phyloP scores from a whole-genome alignment of 92 coral and sea anemone species.

The Scolanthus callimorphus region DNA sequence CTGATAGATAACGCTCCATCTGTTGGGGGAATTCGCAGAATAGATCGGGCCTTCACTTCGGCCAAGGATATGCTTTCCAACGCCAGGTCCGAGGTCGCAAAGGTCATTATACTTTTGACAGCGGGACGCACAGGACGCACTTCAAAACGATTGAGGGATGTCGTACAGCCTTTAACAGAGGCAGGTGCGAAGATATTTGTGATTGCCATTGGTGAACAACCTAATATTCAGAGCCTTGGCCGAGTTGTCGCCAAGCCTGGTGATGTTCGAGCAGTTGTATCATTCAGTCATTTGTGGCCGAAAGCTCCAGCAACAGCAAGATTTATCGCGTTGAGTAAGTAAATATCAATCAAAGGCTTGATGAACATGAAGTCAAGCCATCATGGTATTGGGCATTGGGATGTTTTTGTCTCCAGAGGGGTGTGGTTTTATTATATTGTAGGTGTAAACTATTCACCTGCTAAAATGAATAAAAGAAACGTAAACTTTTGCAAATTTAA shows the following conservation, averaged over 20 bases:
- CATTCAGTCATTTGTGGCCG: constrained; percentile 14
- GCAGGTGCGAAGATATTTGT: constrained; percentile 39
- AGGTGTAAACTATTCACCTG: too few species aligned
- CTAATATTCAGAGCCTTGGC: constrained; percentile 10
- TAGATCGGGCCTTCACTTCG: constrained; percentile 50
- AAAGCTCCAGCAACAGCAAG: constrained; percentile 34
- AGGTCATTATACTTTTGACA: constrained; percentile 52
- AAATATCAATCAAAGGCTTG: too few species aligned
- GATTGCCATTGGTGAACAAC: constrained; percentile 44
- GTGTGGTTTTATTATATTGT: too few species aligned
- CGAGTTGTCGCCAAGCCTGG: constrained; percentile 18
- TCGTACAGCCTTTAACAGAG: constrained; percentile 21
- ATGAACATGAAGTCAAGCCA: too few species aligned
- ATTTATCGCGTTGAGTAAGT: constrained; percentile 29
- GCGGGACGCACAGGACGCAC: constrained; percentile 41
- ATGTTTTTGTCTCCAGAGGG: too few species aligned
- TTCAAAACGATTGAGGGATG: constrained; percentile 16
- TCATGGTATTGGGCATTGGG: too few species aligned
- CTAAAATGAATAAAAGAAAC: too few species aligned
- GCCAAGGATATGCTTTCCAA: constrained; percentile 18
- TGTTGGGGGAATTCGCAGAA: constrained; percentile 52
- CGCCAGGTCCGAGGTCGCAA: constrained; percentile 42
- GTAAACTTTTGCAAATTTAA: too few species aligned
- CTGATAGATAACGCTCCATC: constrained; percentile 46
- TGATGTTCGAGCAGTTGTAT: constrained; percentile 17